A percentile compares a stretch with the other conserved stretches of the same genome.
phyloP scores from a whole-genome alignment of 2,888 invertebrate genomes.

The Frankliniella fusca region DNA sequence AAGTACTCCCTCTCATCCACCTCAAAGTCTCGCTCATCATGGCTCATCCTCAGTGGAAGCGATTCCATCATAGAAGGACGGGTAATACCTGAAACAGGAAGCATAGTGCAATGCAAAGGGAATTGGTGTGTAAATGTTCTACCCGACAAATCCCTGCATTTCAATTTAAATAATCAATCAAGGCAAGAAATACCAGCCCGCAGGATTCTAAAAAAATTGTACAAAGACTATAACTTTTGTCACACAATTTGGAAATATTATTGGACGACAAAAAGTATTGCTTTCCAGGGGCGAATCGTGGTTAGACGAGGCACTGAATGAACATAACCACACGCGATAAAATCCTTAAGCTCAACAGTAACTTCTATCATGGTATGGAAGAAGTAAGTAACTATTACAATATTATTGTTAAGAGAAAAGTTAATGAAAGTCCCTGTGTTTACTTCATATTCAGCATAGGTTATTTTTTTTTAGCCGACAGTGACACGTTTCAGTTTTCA shows the following conservation, averaged over 20 bases:
- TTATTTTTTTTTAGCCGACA: neutral
- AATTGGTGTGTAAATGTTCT: neutral
- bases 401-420: neutral
- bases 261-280: neutral
- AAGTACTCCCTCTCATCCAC: slow-evolving; percentile 50
- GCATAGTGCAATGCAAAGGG: neutral
- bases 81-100: neutral
- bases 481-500: neutral
- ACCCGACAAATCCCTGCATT: neutral
- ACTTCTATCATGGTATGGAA: neutral
- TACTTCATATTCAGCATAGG: neutral
- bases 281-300: too few species aligned
- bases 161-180: neutral
- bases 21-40: slow-evolving; percentile 46
- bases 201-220: neutral
- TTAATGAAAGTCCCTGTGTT: neutral
- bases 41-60: slow-evolving; percentile 45
- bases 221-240: neutral
- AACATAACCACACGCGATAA: too few species aligned
- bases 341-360: too few species aligned
- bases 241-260: too few species aligned
- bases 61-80: slow-evolving; percentile 42
- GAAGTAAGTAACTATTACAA: neutral
- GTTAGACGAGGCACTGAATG: too few species aligned
- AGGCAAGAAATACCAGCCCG: neutral